Percentiles rank a stretch among this genome's conserved stretches.
These are phyloP conservation scores for Megaceryle maxima DNA, from an alignment of 2,113 vertebrate species.

Conservation along the genomic window DNA sequence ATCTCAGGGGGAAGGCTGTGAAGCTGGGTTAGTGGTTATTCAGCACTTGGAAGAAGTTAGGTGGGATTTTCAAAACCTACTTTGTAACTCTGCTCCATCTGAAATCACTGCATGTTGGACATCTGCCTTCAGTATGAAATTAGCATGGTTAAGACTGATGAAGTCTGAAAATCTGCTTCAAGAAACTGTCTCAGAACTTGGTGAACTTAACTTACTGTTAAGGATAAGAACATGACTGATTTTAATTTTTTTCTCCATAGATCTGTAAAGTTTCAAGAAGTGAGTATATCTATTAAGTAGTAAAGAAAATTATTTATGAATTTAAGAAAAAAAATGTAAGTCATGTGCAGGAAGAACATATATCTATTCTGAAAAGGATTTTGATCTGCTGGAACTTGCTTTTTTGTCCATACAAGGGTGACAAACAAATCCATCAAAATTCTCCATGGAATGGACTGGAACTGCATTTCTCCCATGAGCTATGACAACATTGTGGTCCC, in stretches of 20 bases:
- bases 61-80: background rate
- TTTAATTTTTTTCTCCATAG: background rate
- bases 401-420: background rate
- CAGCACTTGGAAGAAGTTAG: background rate
- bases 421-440: background rate
- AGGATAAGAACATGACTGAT: background rate
- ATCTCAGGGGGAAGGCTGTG: background rate
- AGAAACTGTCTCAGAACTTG: background rate
- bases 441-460: background rate
- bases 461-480: background rate
- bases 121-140: background rate
- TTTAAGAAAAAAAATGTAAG: background rate
- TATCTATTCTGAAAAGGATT: background rate
- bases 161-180: background rate
- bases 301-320: background rate
- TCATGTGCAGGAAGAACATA: background rate
- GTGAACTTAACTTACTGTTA: background rate
- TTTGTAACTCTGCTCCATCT: background rate
- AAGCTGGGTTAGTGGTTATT: background rate
- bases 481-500: accelerated
- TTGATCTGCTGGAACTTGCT: background rate
- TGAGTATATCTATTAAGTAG: background rate
- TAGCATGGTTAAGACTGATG: background rate
- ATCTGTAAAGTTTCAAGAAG: background rate
- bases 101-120: background rate